phyloP scores from a whole-genome alignment of 2,113 vertebrate species.

The Psammodynastes pulverulentus region DNA sequence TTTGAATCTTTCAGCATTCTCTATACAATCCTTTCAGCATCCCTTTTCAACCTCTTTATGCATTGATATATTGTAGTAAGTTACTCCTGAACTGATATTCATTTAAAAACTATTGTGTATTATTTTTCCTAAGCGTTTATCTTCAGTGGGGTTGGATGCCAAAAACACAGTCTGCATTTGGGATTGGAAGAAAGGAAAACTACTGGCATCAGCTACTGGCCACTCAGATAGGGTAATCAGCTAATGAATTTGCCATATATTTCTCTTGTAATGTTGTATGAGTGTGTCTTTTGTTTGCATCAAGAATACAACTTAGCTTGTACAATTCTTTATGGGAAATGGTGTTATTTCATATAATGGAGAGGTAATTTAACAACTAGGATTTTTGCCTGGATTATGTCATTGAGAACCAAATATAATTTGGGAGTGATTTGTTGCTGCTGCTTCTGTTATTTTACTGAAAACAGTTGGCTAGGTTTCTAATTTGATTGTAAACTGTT shows the following conservation, averaged over 20 bases:
- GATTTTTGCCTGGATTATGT: background rate
- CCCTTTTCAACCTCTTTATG: background rate
- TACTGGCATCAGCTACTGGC: conserved; percentile 89
- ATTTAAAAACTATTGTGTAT: conserved; percentile 31
- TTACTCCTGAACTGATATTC: conserved; percentile 18
- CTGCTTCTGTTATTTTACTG: background rate
- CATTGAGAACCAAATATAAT: background rate
- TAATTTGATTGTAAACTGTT: background rate
- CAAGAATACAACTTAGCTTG: background rate
- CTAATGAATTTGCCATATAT: conserved; percentile 5
- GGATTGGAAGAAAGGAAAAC: conserved; percentile 94
- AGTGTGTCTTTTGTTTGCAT: background rate
- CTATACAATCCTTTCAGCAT: background rate
- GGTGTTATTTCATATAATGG: background rate
- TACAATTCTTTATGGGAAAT: background rate
- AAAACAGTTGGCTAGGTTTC: background rate
- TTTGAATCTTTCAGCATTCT: background rate
- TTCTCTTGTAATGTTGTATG: background rate
- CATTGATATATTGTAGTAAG: background rate
- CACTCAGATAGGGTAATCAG: conserved; percentile 84
- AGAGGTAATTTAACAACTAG: background rate
- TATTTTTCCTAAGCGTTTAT: conserved; percentile 76
- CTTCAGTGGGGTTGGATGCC: conserved; percentile 91
- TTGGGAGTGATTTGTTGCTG: background rate
- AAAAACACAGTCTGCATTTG: conserved; percentile 95